Evolutionary conservation across 1,140 invertebrate species (phyloP).

Genomic region (Dysdera silvatica): DNA sequence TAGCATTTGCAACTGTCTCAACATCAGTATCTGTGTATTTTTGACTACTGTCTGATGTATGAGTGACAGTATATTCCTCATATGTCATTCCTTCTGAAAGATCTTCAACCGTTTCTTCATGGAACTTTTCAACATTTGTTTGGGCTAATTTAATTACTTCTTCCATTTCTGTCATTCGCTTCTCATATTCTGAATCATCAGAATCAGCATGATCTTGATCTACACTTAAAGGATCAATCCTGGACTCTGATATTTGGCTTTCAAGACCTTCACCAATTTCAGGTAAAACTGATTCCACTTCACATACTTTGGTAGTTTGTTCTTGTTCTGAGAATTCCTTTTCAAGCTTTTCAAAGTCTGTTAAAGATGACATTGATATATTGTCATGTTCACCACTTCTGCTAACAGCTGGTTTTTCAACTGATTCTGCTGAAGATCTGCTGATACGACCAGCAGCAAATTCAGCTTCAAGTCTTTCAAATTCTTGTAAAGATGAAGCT

Average conservation of each 20-base stretch:
- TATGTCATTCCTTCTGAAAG: slow-evolving; percentile 19
- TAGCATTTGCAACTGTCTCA: slow-evolving; percentile 8
- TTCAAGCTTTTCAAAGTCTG: slow-evolving; percentile 89
- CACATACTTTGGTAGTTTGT: slow-evolving; percentile 54
- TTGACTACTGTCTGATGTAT: background rate
- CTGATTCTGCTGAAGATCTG: slow-evolving; percentile 28
- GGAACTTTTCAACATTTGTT: slow-evolving; percentile 54
- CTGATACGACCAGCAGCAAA: slow-evolving; percentile 30
- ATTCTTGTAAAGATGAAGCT: slow-evolving; percentile 44
- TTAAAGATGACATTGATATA: slow-evolving; percentile 74
- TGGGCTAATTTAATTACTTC: slow-evolving; percentile 60
- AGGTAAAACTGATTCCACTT: slow-evolving; percentile 65
- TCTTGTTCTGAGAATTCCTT: slow-evolving; percentile 71
- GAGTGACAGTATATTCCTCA: slow-evolving; percentile 19
- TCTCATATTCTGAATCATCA: slow-evolving; percentile 57
- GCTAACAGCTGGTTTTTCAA: slow-evolving; percentile 31
- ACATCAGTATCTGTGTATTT: background rate
- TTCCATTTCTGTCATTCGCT: slow-evolving; percentile 63
- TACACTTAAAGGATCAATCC: slow-evolving; percentile 38
- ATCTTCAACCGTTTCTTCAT: slow-evolving; percentile 7
- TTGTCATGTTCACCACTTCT: slow-evolving; percentile 74
- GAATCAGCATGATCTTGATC: slow-evolving; percentile 30
- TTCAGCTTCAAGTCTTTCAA: slow-evolving; percentile 45
- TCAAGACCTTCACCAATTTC: slow-evolving; percentile 61
- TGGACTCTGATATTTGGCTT: slow-evolving; percentile 56